Conservation (phyloP, 2,113 vertebrate genomes). For the Potamarius usumacintae region DNA sequence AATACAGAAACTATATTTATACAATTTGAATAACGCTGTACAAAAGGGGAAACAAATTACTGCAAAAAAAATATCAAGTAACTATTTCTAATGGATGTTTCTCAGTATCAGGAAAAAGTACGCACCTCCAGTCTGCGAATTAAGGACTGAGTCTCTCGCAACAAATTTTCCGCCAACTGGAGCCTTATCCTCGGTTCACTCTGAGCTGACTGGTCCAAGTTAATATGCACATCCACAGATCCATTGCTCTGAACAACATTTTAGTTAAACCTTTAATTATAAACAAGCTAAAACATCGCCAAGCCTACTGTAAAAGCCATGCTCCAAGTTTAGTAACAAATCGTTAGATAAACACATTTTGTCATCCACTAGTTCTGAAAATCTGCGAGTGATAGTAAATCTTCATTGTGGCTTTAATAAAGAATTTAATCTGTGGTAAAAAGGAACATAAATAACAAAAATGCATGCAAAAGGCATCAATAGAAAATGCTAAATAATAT, state of each 20-base stretch:
- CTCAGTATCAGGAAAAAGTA: conserved; percentile 27
- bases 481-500: too few relatives aligned
- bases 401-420: not conserved
- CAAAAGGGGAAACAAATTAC: not conserved
- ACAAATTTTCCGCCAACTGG: conserved; percentile 85
- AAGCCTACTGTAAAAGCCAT: not conserved
- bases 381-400: not conserved
- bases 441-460: not conserved
- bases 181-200: conserved; percentile 87
- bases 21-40: not conserved
- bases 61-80: not conserved
- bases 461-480: too few relatives aligned
- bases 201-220: conserved; percentile 83
- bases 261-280: not conserved
- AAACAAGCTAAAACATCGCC: not conserved
- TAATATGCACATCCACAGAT: conserved; percentile 87
- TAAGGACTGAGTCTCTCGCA: conserved; percentile 81
- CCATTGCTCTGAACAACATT: conserved; percentile 71
- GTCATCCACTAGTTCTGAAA: not conserved
- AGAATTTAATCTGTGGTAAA: not conserved
- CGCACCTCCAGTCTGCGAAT: conserved; percentile 83
- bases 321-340: not conserved
- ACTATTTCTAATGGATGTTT: not conserved
- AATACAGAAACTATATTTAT: not conserved
- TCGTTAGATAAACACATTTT: not conserved